These are phyloP conservation scores for Hyperoplus lanceolatus DNA, from an alignment of 2,797 vertebrate species.

Conservation along the genomic window DNA sequence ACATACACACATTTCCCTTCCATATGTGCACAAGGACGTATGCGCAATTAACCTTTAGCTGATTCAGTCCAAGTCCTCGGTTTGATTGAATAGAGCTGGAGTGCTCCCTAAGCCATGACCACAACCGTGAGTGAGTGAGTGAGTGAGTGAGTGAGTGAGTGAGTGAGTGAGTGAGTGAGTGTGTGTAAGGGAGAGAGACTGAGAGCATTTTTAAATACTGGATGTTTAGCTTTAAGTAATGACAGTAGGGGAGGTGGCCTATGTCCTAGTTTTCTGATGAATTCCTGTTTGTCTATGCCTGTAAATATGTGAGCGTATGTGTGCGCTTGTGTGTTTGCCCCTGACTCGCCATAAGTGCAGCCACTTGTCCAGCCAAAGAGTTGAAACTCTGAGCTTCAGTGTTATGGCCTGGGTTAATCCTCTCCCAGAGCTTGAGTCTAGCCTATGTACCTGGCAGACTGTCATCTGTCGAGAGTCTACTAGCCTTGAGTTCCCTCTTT, in stretches of 20 bases:
- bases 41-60: slow-evolving; percentile 83
- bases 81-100: slow-evolving; percentile 81
- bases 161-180: slow-evolving; percentile 51
- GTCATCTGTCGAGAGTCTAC: slow-evolving; percentile 63
- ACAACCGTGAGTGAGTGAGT: slow-evolving; percentile 66
- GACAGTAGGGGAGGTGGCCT: slow-evolving; percentile 21
- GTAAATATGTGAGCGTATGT: slow-evolving; percentile 33
- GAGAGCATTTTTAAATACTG: slow-evolving; percentile 47
- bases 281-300: slow-evolving; percentile 34
- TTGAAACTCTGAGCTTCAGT: slow-evolving; percentile 53
- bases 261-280: slow-evolving; percentile 47
- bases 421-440: slow-evolving; percentile 58
- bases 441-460: slow-evolving; percentile 70
- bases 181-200: background rate
- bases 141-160: slow-evolving; percentile 53
- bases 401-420: slow-evolving; percentile 55
- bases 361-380: slow-evolving; percentile 61
- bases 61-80: slow-evolving; percentile 75
- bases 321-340: slow-evolving; percentile 27
- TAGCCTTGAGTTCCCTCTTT: slow-evolving; percentile 62
- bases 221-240: slow-evolving; percentile 53
- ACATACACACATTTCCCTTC: slow-evolving; percentile 55
- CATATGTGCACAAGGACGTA: slow-evolving; percentile 80
- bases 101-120: slow-evolving; percentile 79
- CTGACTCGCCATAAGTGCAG: slow-evolving; percentile 46